Conservation (phyloP, 2,797 vertebrate species). For the Spinibarbus caldwelli region DNA sequence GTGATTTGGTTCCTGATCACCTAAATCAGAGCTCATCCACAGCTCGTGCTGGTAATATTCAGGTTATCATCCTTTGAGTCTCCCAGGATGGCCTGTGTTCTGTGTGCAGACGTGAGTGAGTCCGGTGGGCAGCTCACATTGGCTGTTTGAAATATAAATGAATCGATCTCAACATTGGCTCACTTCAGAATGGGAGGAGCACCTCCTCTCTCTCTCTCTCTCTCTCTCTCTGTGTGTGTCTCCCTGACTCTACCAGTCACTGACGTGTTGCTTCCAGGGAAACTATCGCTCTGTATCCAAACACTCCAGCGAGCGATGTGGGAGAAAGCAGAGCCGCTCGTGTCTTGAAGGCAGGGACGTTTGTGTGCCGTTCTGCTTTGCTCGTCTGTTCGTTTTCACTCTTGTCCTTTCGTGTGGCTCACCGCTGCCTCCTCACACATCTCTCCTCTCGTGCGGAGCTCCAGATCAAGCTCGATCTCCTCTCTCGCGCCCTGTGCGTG, state of each 20-base stretch:
- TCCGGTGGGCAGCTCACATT: conserved; percentile 62
- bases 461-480: not conserved
- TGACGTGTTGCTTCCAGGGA: conserved; percentile 84
- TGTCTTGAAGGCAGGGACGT: conserved; percentile 54
- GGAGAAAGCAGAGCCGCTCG: conserved; percentile 72
- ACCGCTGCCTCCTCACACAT: not conserved
- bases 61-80: conserved; percentile 40
- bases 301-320: conserved; percentile 81
- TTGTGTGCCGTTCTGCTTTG: conserved; percentile 10
- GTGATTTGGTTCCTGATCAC: no score
- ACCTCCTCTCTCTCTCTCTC: conserved; percentile 1
- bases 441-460: no score
- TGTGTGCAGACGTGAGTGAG: conserved; percentile 70
- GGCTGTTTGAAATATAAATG: conserved; percentile 77
- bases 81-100: conserved; percentile 64
- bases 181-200: conserved; percentile 56
- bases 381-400: conserved; percentile 16
- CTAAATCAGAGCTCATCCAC: no score
- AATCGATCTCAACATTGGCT: conserved; percentile 69
- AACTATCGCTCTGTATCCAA: conserved; percentile 84
- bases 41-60: conserved; percentile 7
- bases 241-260: conserved; percentile 71
- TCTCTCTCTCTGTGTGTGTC: conserved; percentile 46
- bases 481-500: not conserved
- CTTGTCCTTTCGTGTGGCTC: not conserved